phyloP scores from a whole-genome alignment of 1,140 invertebrate species.

The Pectinophora gossypiella region DNA sequence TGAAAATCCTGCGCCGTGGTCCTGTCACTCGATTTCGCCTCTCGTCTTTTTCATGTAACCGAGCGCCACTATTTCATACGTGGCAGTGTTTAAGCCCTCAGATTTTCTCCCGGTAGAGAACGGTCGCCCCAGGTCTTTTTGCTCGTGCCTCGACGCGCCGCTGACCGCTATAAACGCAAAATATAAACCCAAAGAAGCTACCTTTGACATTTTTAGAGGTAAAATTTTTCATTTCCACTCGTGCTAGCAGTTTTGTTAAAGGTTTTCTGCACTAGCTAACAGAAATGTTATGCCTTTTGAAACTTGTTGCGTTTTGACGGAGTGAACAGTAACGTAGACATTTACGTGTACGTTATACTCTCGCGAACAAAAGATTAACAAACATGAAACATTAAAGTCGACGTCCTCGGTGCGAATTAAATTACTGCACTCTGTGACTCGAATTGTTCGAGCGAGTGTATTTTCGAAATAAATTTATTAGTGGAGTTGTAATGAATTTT shows the following conservation, averaged over 20 bases:
- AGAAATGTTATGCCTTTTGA: too few species aligned
- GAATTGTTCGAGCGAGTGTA: too few species aligned
- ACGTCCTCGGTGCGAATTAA: too few species aligned
- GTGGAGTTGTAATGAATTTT: not conserved
- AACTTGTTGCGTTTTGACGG: too few species aligned
- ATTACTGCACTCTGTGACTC: too few species aligned
- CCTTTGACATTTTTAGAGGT: slow-evolving; percentile 70
- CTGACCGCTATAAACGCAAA: slow-evolving; percentile 72
- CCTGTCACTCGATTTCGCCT: slow-evolving; percentile 71
- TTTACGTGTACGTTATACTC: too few species aligned
- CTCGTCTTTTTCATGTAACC: slow-evolving; percentile 73
- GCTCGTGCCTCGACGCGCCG: slow-evolving; percentile 55
- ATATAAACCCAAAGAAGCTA: slow-evolving; percentile 71
- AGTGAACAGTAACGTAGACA: too few species aligned
- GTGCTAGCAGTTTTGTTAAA: slow-evolving; percentile 31
- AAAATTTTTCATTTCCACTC: slow-evolving; percentile 64
- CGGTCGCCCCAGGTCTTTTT: slow-evolving; percentile 58
- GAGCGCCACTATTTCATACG: slow-evolving; percentile 70
- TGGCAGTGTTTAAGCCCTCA: slow-evolving; percentile 71
- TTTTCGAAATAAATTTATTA: too few species aligned
- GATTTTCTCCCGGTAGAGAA: slow-evolving; percentile 66
- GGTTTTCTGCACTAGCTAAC: not conserved
- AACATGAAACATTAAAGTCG: too few species aligned
- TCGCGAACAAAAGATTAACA: too few species aligned
- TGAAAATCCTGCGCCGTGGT: slow-evolving; percentile 64